phyloP scores from a whole-genome alignment of 1,140 invertebrate species.

The Aphaenogaster ashmeadi region DNA sequence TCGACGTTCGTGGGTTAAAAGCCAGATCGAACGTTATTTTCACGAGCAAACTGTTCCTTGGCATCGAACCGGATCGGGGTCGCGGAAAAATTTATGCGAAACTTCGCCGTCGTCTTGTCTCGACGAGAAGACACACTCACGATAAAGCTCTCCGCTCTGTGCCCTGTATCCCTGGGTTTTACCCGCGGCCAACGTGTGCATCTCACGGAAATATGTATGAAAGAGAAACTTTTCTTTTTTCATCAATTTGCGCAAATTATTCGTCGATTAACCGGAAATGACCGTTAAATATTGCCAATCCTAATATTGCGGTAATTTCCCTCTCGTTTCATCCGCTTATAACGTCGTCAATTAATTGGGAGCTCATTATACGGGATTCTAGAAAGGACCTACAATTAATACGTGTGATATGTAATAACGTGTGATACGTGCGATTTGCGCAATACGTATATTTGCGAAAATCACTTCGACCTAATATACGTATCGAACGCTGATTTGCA shows the following conservation, averaged over 20 bases:
- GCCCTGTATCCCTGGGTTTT: neutral
- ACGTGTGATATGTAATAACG: slow-evolving; percentile 20
- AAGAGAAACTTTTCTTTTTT: neutral
- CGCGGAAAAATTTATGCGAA: slow-evolving; percentile 38
- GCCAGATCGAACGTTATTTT: neutral
- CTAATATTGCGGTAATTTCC: neutral
- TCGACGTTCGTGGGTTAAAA: neutral
- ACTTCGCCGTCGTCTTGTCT: slow-evolving; percentile 23
- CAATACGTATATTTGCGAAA: neutral
- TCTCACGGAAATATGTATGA: neutral
- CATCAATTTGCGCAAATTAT: neutral
- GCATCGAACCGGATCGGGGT: slow-evolving; percentile 4
- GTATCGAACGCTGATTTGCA: neutral
- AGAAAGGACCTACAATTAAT: neutral
- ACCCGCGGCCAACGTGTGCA: slow-evolving; percentile 35
- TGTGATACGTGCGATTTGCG: neutral
- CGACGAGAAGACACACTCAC: slow-evolving; percentile 28
- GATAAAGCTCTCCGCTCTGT: slow-evolving; percentile 51
- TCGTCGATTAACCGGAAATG: neutral
- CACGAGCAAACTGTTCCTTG: neutral
- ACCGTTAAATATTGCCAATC: neutral
- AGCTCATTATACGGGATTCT: neutral
- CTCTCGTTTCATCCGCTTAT: neutral
- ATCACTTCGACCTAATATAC: neutral
- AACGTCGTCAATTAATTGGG: neutral